Evolutionary conservation across 1,140 invertebrate species (phyloP), one percentile per base, ranked within the genome.

Genomic region (Macrobrachium nipponense): DNA sequence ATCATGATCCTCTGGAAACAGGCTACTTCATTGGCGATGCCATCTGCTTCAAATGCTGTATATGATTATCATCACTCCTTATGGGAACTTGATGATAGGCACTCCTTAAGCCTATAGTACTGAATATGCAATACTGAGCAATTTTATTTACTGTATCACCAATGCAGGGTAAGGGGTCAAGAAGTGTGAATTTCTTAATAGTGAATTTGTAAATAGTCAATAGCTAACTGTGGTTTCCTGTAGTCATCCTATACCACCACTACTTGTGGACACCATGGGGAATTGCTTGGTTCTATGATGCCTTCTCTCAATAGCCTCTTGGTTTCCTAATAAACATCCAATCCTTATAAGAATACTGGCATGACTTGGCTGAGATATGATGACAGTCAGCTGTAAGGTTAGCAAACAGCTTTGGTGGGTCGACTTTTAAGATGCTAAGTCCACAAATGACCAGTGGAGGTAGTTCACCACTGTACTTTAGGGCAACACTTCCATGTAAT

Each of bases 81-180:
- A 90, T 59, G 89, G n/a, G n/a, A n/a, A n/a, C n/a, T n/a, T n/a
- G n/a, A n/a, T n/a, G n/a, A n/a, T n/a, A n/a, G n/a, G n/a, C 90
- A 43, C 77, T 78, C 20, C 82, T 82, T 73, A 91, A 59, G 80
- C 91, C 90, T n/a, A 91, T 82, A 36, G 79, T 89, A 17, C 87
- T 89, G 76, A 90, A 85, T 20, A 80, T 75, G 58, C 60, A 58
- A 27, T 85, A 80, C 62, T 72, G 73, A 58, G 75, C n/a, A n/a
- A n/a, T n/a, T n/a, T n/a, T n/a, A n/a, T n/a, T n/a, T n/a, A n/a
- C n/a, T n/a, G n/a, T n/a, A 20, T 85, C 75, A 75, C 78, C 83
- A 80, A 85, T 79, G 8, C 43, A 8, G 27, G 83, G 83, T 72
- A 85, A 58, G 36, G 83, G 83, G 36, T 80, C 83, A 12, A 85